Evolutionary conservation across 2,888 invertebrate genomes (phyloP), one percentile per base, ranked within the genome.

Genomic region (Cancer borealis): DNA sequence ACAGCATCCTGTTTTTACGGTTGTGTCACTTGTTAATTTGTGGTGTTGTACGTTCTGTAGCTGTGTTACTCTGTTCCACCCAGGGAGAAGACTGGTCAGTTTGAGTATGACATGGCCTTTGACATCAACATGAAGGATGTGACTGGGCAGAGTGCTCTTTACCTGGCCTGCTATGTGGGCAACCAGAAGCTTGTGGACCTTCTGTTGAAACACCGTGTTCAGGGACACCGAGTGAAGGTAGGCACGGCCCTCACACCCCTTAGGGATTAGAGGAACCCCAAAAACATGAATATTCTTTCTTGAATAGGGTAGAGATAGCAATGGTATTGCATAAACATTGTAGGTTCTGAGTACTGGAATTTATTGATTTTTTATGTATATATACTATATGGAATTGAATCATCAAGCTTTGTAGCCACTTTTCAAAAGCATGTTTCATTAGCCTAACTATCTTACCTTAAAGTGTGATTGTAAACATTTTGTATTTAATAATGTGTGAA

Each of bases 91-190:
- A 97, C 97, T 2, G 98, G 98, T 30, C 97, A 98, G 93, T 98
- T 98, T 97, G 98, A 98, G 96, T 99, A 98, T 97, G 97, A 97
- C 46, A 97, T 98, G 96, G 98, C 99, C n/a, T 99, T 99, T 96
- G 99, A 99, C 97, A 97, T 99, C 91, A 99, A 99, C 97, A 98
- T 98, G 88, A 97, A 98, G 96, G 99, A 99, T 97, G 98, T 98
- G 4, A 98, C 98, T 49, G 98, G 98, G 0, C 99, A 99, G 97
- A 99, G 98, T 95, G 98, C 99, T 93, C 97, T 99, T 17, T 99
- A 99, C 97, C 97, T 99, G 95, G 98, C 99, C 17, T 98, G 98
- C 96, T 97, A 98, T 95, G 97, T 98, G 93, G 98, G 98, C 39
- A 98, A 98, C 96, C 97, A 97, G 95, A 97, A 98, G 95, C 97